A percentile compares a stretch with the other conserved stretches of the same genome.
phyloP scores from a whole-genome alignment of 2,888 invertebrate genomes.

The Macroteleia sp. region DNA sequence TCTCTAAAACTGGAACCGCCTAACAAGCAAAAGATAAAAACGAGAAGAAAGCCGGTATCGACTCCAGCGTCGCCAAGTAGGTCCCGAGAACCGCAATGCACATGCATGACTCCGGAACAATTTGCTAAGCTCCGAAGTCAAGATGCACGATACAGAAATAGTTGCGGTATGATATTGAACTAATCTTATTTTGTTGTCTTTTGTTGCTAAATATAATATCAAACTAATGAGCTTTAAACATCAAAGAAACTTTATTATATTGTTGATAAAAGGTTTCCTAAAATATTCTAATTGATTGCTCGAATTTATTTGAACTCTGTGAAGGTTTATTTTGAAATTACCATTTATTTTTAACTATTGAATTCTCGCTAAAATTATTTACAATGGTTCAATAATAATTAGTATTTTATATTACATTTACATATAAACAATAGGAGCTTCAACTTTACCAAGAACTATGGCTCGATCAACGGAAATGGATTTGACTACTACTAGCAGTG shows the following conservation, averaged over 20 bases:
- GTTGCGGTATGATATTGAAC: constrained; percentile 71
- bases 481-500: constrained; percentile 81
- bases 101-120: constrained; percentile 97
- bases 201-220: constrained; percentile 39
- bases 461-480: constrained; percentile 89
- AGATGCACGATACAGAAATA: constrained; percentile 91
- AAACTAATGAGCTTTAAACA: constrained; percentile 27
- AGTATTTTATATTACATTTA: constrained; percentile 8
- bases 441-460: constrained; percentile 91
- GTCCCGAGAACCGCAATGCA: constrained; percentile 95
- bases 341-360: too few relatives aligned
- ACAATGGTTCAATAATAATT: too few relatives aligned
- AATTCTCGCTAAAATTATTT: too few relatives aligned
- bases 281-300: constrained; percentile 7
- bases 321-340: background rate
- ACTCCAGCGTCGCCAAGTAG: constrained; percentile 97
- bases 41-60: constrained; percentile 95
- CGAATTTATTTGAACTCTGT: background rate
- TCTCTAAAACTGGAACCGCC: constrained; percentile 97
- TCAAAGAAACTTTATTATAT: constrained; percentile 23
- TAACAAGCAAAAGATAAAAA: constrained; percentile 92
- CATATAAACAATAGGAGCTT: constrained; percentile 86
- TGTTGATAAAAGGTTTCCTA: background rate
- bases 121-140: constrained; percentile 93
- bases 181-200: constrained; percentile 48